A percentile compares a stretch with the other conserved stretches of the same genome.
Conservation (phyloP, 2,797 vertebrate genomes). For the Basileuterus tristriatus region DNA sequence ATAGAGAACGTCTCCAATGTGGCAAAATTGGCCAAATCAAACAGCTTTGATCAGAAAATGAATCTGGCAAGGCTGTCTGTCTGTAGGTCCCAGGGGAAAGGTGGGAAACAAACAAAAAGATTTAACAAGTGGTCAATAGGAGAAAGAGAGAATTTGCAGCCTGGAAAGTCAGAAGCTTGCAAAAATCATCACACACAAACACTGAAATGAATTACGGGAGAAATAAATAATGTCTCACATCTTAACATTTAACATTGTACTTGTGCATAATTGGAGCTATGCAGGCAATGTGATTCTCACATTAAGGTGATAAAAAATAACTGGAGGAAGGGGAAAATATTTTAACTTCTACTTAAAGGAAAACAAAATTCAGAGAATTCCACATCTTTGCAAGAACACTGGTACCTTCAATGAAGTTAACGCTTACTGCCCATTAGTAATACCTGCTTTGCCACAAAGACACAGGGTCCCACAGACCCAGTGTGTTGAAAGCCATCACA, state of each 20-base stretch:
- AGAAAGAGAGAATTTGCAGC: constrained; percentile 76
- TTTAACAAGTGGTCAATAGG: constrained; percentile 93
- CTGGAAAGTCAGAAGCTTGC: constrained; percentile 68
- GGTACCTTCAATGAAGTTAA: neutral
- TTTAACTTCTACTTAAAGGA: constrained; percentile 8
- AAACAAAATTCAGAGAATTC: neutral
- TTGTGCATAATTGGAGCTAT: constrained; percentile 60
- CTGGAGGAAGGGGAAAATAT: neutral
- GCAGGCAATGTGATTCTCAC: constrained; percentile 61
- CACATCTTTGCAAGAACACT: neutral
- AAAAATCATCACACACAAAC: constrained; percentile 68
- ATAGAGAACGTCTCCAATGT: constrained; percentile 99
- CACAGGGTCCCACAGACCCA: neutral
- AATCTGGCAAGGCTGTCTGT: constrained; percentile 99
- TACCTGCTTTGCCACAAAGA: neutral
- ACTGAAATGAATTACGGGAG: constrained; percentile 73
- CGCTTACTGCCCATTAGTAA: neutral
- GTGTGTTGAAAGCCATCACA: neutral
- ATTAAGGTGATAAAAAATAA: constrained; percentile 67
- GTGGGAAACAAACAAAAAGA: constrained; percentile 95
- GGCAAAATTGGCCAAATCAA: constrained; percentile 99
- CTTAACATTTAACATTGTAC: constrained; percentile 73
- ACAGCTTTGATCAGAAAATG: constrained; percentile 99
- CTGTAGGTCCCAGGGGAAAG: constrained; percentile 87
- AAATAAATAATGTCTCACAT: constrained; percentile 73